A percentile compares a stretch with the other conserved stretches of the same genome.
Conservation (phyloP, 2,113 vertebrate genomes). For the Hippocampus mohnikei region DNA sequence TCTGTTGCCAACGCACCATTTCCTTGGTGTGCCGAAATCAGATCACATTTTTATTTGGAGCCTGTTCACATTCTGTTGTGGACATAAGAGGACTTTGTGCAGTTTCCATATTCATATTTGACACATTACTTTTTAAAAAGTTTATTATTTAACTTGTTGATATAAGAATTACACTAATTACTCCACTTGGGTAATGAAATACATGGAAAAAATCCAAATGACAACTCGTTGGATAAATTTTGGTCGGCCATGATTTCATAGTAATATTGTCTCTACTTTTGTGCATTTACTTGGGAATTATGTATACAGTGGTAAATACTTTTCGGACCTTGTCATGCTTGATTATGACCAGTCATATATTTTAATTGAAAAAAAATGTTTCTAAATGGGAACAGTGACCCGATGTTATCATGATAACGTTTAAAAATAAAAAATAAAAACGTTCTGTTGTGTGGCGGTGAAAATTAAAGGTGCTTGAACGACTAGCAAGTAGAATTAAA, state of each 20-base stretch:
- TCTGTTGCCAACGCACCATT: neutral
- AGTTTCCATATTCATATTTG: neutral
- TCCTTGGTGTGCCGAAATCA: neutral
- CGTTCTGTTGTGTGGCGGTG: constrained; percentile 9
- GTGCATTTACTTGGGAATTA: neutral
- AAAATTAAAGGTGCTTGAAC: neutral
- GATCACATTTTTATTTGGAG: neutral
- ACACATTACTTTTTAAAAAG: neutral
- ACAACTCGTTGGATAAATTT: neutral
- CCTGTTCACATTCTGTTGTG: neutral
- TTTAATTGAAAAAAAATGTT: neutral
- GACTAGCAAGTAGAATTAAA: constrained; percentile 7
- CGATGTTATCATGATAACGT: neutral
- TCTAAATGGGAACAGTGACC: neutral
- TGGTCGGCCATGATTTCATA: neutral
- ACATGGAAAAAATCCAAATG: neutral
- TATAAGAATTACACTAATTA: neutral
- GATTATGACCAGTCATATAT: neutral
- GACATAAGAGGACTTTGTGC: neutral
- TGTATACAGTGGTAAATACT: neutral
- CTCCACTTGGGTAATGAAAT: neutral
- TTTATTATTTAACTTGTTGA: neutral
- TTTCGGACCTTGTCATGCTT: neutral
- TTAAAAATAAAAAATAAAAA: neutral
- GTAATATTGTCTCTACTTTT: neutral